phyloP scores from a whole-genome alignment of 2,113 vertebrate genomes.

The Macquaria australasica region DNA sequence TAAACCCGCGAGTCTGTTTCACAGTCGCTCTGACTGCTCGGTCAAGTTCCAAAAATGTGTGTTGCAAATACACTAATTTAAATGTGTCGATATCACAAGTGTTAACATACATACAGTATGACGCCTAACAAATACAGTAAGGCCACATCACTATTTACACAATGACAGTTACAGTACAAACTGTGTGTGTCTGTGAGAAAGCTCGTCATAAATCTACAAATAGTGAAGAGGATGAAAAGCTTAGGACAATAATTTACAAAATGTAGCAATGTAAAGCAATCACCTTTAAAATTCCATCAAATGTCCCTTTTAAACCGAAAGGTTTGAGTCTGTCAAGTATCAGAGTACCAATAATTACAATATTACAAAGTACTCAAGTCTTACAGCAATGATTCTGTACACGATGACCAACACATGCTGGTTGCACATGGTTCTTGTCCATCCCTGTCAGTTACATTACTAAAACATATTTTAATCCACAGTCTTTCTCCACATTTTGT shows the following conservation, averaged over 20 bases:
- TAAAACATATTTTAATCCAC: conserved; percentile 24
- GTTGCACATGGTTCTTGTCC: conserved; percentile 29
- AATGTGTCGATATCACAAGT: conserved; percentile 45
- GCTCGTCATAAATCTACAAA: conserved; percentile 64
- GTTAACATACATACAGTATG: conserved; percentile 50
- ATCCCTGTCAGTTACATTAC: conserved; percentile 25
- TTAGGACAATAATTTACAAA: conserved; percentile 67
- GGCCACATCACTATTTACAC: conserved; percentile 76
- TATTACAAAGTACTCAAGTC: conserved; percentile 27
- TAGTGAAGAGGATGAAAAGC: conserved; percentile 55
- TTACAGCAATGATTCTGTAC: conserved; percentile 45
- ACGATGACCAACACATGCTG: conserved; percentile 20
- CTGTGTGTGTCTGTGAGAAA: conserved; percentile 51
- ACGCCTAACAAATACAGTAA: conserved; percentile 67
- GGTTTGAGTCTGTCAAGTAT: conserved; percentile 15
- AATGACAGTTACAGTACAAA: conserved; percentile 67
- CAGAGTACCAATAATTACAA: conserved; percentile 16
- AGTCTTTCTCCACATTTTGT: neutral
- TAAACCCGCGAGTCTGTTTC: conserved; percentile 31
- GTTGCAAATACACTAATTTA: conserved; percentile 41
- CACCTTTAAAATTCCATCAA: conserved; percentile 53
- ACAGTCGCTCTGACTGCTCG: conserved; percentile 22
- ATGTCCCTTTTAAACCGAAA: conserved; percentile 42
- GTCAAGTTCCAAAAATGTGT: conserved; percentile 32
- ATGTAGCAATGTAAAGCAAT: conserved; percentile 45